A percentile compares a stretch with the other conserved stretches of the same genome.
These are phyloP conservation scores for Echinarachnius parma DNA, from an alignment of 53 echinoderm and acorn worm species.

Conservation along the genomic window DNA sequence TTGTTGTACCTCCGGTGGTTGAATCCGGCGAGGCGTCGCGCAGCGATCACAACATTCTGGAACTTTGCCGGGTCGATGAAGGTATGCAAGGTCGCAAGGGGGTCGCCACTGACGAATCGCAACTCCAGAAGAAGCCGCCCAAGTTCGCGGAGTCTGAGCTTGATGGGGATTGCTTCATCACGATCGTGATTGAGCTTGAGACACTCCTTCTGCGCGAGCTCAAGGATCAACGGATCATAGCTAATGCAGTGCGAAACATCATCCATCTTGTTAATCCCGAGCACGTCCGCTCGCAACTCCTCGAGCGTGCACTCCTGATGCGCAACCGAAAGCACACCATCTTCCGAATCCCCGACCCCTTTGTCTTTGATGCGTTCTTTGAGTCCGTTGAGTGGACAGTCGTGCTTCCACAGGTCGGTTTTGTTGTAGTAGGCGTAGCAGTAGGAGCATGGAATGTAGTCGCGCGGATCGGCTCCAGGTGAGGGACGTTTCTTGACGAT, in stretches of 20 bases:
- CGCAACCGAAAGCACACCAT: conserved; percentile 32
- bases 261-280: conserved; percentile 61
- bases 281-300: conserved; percentile 23
- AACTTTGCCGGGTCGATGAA: conserved; percentile 58
- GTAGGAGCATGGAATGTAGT: conserved; percentile 58
- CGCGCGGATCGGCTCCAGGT: conserved; percentile 34
- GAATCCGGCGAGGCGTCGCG: conserved; percentile 58
- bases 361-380: conserved; percentile 1
- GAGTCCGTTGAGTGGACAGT: conserved; percentile 45
- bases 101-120: conserved; percentile 38
- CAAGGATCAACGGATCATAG: conserved; percentile 60
- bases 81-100: conserved; percentile 51
- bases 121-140: conserved; percentile 59
- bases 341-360: neutral
- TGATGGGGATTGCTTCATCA: conserved; percentile 53
- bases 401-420: conserved; percentile 54
- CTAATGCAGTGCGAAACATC: conserved; percentile 56
- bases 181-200: conserved; percentile 65
- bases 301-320: conserved; percentile 41
- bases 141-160: conserved; percentile 63
- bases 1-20: conserved; percentile 46
- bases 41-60: conserved; percentile 52
- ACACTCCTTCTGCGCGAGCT: conserved; percentile 59
- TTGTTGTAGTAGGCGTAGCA: conserved; percentile 57
- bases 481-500: conserved; percentile 60